phyloP scores from a whole-genome alignment of 30 jellyfish, hydroid and myxozoan genomes.

The Nemopilema nomurai region DNA sequence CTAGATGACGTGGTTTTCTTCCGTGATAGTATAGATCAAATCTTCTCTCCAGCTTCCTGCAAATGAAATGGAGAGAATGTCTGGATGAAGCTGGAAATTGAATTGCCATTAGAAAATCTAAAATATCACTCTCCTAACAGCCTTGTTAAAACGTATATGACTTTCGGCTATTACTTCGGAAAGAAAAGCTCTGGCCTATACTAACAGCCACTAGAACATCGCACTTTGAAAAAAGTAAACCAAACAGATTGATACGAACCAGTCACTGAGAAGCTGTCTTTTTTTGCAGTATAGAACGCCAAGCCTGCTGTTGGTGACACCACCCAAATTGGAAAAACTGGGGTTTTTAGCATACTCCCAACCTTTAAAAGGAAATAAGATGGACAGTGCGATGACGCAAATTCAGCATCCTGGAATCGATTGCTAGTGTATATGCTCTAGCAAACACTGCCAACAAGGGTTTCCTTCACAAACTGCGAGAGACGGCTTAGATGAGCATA shows the following conservation, averaged over 20 bases:
- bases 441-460: too few species aligned
- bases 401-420: too few species aligned
- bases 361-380: slow-evolving; percentile 24
- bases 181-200: too few species aligned
- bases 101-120: too few species aligned
- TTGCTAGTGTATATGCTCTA: too few species aligned
- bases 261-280: slow-evolving; percentile 62
- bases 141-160: background rate
- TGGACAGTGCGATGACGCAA: background rate
- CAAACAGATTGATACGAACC: slow-evolving; percentile 28
- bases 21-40: slow-evolving; percentile 68
- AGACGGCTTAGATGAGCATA: too few species aligned
- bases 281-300: slow-evolving; percentile 64
- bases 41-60: slow-evolving; percentile 75
- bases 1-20: slow-evolving; percentile 53
- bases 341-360: slow-evolving; percentile 83
- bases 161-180: too few species aligned
- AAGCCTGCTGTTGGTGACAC: background rate
- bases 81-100: too few species aligned
- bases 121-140: background rate
- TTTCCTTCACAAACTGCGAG: too few species aligned
- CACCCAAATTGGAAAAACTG: slow-evolving; percentile 75
- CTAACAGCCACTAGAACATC: too few species aligned
- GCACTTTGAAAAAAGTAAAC: too few species aligned
- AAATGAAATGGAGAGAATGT: too few species aligned